phyloP scores from a whole-genome alignment of 2,113 vertebrate species.

The Cinclus cinclus region DNA sequence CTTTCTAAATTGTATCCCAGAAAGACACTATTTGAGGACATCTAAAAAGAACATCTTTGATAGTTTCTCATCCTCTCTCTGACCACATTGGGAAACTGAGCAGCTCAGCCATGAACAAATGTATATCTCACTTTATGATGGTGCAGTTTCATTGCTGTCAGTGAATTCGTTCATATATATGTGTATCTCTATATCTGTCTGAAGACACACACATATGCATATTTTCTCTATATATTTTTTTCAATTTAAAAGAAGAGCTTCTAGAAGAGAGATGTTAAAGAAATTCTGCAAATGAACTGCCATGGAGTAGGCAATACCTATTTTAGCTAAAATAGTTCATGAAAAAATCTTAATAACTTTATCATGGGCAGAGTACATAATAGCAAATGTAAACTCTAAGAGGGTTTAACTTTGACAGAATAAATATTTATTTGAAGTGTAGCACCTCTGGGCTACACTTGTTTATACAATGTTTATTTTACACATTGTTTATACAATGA shows the following conservation, averaged over 20 bases:
- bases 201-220: accelerated
- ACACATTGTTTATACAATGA: neutral
- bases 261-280: neutral
- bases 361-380: neutral
- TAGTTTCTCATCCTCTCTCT: neutral
- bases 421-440: neutral
- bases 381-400: neutral
- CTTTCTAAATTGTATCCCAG: neutral
- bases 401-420: neutral
- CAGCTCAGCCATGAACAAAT: neutral
- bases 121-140: neutral
- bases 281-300: neutral
- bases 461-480: neutral
- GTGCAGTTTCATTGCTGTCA: neutral
- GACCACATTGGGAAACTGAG: neutral
- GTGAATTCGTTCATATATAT: neutral
- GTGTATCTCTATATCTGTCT: neutral
- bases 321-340: neutral
- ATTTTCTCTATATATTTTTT: neutral
- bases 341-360: neutral
- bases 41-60: neutral
- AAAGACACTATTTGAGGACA: neutral
- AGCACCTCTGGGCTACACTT: neutral
- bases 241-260: neutral
- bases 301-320: neutral